Evolutionary conservation across 2,797 vertebrate genomes (phyloP).

Genomic region (Oreochromis mossambicus): DNA sequence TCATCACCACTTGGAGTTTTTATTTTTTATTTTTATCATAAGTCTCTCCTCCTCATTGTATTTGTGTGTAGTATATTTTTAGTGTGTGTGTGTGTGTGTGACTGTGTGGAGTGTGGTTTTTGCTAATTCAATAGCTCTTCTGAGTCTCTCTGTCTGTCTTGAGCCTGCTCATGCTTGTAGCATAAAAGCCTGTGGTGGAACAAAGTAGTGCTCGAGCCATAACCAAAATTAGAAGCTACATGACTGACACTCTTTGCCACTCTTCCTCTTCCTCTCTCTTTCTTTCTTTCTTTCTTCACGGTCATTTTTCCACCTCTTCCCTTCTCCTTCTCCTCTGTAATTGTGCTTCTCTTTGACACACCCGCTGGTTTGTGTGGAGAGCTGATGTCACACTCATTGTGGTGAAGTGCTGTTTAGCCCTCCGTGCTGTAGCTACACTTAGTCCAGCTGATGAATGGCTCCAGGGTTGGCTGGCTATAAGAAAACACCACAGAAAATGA

Average conservation of each 20-base stretch:
- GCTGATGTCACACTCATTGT: constrained; percentile 63
- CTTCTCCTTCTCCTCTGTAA: constrained; percentile 64
- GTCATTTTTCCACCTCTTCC: constrained; percentile 39
- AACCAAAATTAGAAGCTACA: constrained; percentile 63
- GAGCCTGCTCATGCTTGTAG: constrained; percentile 12
- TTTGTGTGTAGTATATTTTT: neutral
- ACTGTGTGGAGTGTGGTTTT: neutral
- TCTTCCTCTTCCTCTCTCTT: neutral
- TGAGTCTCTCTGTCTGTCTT: constrained; percentile 13
- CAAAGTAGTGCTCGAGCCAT: constrained; percentile 37
- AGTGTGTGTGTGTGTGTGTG: neutral
- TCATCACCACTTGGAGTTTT: neutral
- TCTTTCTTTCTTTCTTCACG: neutral
- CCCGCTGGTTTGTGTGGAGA: constrained; percentile 67
- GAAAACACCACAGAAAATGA: constrained; percentile 53
- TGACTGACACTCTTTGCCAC: constrained; percentile 25
- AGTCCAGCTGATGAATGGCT: constrained; percentile 62
- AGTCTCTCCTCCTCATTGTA: neutral
- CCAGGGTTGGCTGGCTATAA: constrained; percentile 33
- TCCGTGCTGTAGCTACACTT: constrained; percentile 30
- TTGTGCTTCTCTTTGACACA: constrained; percentile 72
- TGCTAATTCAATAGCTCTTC: constrained; percentile 37
- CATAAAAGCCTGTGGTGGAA: constrained; percentile 31
- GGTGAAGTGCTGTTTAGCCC: constrained; percentile 53
- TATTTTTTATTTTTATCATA: neutral